Evolutionary conservation across 2,797 vertebrate genomes (phyloP).

Genomic region (Chloroceryle inda): DNA sequence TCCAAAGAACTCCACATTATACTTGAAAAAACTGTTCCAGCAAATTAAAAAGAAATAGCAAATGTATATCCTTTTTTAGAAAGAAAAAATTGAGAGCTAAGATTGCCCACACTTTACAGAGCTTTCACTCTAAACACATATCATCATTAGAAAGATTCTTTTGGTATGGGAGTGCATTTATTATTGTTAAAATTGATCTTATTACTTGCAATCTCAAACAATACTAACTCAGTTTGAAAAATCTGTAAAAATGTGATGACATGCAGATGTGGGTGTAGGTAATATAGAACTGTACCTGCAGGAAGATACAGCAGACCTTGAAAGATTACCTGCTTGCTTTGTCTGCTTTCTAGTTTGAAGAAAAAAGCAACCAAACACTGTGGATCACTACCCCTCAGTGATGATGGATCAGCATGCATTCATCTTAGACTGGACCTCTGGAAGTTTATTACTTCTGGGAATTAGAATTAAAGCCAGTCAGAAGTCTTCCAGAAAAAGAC

Average conservation of each 20-base stretch:
- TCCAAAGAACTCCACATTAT: neutral
- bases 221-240: neutral
- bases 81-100: neutral
- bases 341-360: neutral
- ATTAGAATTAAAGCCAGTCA: neutral
- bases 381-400: neutral
- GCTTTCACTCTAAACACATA: neutral
- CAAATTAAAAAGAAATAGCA: neutral
- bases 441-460: neutral
- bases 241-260: neutral
- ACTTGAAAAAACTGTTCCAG: neutral
- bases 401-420: neutral
- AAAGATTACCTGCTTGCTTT: neutral
- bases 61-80: neutral
- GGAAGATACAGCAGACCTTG: neutral
- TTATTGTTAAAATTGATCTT: neutral
- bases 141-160: neutral
- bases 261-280: neutral
- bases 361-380: neutral
- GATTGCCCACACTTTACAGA: neutral
- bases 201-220: neutral
- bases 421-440: neutral
- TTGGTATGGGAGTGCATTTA: neutral
- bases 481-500: neutral
- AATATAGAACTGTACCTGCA: neutral